These are phyloP conservation scores for Acrobasis consociella DNA, from an alignment of 2,888 invertebrate species.

Conservation along the genomic window DNA sequence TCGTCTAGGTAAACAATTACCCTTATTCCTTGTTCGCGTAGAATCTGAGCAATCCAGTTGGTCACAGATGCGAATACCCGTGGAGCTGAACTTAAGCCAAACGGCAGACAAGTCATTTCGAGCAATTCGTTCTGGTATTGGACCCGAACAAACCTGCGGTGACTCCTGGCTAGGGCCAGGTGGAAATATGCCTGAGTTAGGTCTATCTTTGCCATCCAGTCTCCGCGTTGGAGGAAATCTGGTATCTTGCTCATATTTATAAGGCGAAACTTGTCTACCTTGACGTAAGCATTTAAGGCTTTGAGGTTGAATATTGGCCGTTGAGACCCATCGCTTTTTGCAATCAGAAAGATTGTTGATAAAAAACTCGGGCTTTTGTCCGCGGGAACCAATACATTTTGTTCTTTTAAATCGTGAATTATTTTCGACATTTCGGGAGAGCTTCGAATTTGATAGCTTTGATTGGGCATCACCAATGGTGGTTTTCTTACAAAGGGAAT, in stretches of 20 bases:
- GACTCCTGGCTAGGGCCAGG: conserved; percentile 27
- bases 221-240: conserved; percentile 1
- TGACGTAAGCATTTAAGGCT: conserved; percentile 3
- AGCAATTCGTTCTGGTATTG: conserved; percentile 30
- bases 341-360: not conserved
- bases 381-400: not conserved
- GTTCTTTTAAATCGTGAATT: not conserved
- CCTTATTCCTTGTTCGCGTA: conserved; percentile 27
- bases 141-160: conserved; percentile 36
- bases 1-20: conserved; percentile 33
- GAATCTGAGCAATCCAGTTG: conserved; percentile 31
- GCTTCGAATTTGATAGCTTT: not conserved
- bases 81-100: conserved; percentile 39
- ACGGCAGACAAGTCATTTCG: conserved; percentile 41
- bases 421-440: not conserved
- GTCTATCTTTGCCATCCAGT: conserved; percentile 38
- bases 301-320: conserved; percentile 15
- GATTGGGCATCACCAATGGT: not conserved
- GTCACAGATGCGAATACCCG: conserved; percentile 33
- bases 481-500: too few relatives aligned
- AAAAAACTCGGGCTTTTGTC: not conserved
- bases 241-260: conserved; percentile 11
- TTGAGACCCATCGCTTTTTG: conserved; percentile 1
- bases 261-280: conserved; percentile 12
- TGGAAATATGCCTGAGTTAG: conserved; percentile 38